phyloP scores from a whole-genome alignment of 2,113 vertebrate genomes.

The Chloebia gouldiae region DNA sequence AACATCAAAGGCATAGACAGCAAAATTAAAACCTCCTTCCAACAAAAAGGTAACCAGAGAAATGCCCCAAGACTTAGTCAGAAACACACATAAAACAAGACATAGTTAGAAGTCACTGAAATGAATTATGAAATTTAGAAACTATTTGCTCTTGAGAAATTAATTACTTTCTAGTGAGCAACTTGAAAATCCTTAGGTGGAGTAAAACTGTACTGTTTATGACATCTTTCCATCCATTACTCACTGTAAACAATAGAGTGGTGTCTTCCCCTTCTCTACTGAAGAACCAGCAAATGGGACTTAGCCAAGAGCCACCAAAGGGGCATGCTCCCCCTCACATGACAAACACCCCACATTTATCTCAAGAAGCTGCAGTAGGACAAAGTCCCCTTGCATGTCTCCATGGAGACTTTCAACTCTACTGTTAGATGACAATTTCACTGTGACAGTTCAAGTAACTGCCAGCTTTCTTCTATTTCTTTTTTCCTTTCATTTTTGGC shows the following conservation, averaged over 20 bases:
- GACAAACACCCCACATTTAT: background rate
- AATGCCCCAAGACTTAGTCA: background rate
- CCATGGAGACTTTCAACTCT: background rate
- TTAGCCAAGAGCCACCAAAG: background rate
- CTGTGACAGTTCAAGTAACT: background rate
- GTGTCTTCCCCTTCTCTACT: background rate
- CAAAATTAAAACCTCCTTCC: background rate
- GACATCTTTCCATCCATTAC: background rate
- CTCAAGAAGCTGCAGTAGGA: background rate
- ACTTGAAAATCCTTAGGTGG: background rate
- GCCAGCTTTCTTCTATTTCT: background rate
- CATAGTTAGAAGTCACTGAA: background rate
- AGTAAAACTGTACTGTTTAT: background rate
- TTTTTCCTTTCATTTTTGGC: background rate
- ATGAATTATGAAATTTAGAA: background rate
- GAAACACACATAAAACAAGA: background rate
- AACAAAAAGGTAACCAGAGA: background rate
- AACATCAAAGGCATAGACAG: background rate
- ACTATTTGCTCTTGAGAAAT: background rate
- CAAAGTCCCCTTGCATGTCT: background rate
- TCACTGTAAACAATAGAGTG: background rate
- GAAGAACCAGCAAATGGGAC: background rate
- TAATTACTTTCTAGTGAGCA: background rate
- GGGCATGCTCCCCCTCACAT: background rate
- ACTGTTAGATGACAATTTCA: background rate